Percentiles rank a stretch among this genome's conserved stretches.
Conservation (phyloP, 1,140 invertebrate species). For the Pogonognathellus flavescens region DNA sequence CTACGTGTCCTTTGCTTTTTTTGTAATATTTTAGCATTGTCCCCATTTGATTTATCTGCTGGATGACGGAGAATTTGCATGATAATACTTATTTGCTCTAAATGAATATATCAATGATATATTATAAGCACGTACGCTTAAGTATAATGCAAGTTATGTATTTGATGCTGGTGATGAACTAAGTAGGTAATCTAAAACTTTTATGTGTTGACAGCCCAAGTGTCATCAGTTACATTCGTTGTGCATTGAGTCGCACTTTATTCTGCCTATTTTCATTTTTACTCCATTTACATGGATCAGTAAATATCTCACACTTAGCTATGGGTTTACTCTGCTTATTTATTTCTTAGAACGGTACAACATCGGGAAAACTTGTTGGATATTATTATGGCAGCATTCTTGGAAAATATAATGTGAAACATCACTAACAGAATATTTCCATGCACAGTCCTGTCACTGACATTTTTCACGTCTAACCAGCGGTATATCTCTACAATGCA, state of each 20-base stretch:
- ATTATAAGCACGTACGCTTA: too few species aligned
- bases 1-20: too few species aligned
- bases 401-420: conserved; percentile 30
- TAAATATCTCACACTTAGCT: neutral
- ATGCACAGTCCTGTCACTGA: neutral
- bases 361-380: conserved; percentile 1
- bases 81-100: too few species aligned
- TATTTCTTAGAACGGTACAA: neutral
- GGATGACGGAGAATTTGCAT: too few species aligned
- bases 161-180: too few species aligned
- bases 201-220: conserved; percentile 14
- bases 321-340: neutral
- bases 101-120: too few species aligned
- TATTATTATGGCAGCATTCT: neutral
- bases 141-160: too few species aligned
- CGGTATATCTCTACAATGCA: neutral
- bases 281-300: neutral
- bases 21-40: too few species aligned
- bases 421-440: conserved; percentile 37
- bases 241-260: neutral
- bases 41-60: too few species aligned
- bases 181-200: neutral
- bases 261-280: neutral
- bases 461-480: neutral
- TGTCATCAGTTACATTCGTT: conserved; percentile 21